A percentile compares a stretch with the other conserved stretches of the same genome.
Conservation (phyloP, 2,113 vertebrate genomes). For the Cyprinus carpio region DNA sequence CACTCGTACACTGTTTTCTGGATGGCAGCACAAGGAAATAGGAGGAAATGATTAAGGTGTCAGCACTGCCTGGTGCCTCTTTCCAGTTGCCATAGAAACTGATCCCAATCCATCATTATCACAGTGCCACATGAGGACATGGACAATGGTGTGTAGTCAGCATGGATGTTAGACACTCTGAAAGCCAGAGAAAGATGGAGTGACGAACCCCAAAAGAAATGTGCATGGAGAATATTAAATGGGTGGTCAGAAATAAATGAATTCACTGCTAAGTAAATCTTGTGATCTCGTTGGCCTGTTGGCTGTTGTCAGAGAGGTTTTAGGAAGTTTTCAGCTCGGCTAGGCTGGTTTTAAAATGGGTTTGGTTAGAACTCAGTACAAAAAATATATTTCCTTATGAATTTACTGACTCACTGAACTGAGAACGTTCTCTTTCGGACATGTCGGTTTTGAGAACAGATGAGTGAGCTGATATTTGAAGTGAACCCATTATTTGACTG, state of each 20-base stretch:
- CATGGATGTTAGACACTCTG: conserved; percentile 1
- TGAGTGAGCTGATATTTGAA: neutral
- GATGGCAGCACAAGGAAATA: conserved; percentile 12
- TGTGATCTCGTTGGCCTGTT: neutral
- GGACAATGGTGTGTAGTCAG: conserved; percentile 25
- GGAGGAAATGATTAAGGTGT: conserved; percentile 16
- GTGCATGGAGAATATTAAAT: neutral
- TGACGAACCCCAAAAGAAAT: neutral
- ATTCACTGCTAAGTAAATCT: neutral
- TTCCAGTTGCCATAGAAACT: conserved; percentile 60
- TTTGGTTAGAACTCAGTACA: too few relatives aligned
- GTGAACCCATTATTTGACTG: neutral
- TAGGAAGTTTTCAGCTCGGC: too few relatives aligned
- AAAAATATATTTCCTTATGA: too few relatives aligned
- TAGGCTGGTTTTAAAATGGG: too few relatives aligned
- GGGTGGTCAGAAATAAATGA: neutral
- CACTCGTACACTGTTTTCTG: neutral
- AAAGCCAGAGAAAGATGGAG: neutral
- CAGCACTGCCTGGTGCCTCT: conserved; percentile 26
- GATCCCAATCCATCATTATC: conserved; percentile 40
- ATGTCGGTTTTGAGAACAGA: too few relatives aligned
- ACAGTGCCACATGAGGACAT: conserved; percentile 46
- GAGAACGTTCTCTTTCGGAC: too few relatives aligned
- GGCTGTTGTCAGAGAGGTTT: neutral
- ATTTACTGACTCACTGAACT: too few relatives aligned